These are phyloP conservation scores for Phlogophora meticulosa DNA, from an alignment of 2,888 invertebrate species.

Conservation along the genomic window DNA sequence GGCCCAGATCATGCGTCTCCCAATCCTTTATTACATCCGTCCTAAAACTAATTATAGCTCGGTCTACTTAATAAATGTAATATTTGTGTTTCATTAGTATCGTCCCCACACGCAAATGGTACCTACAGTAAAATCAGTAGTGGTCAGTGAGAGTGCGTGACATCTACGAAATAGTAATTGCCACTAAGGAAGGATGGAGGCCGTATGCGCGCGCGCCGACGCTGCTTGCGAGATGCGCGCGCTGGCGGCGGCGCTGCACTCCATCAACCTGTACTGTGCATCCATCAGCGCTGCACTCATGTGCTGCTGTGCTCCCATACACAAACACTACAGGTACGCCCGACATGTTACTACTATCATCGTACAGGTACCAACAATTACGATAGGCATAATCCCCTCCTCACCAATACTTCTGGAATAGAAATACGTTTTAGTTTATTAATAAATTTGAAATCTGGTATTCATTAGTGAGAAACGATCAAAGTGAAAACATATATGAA, in stretches of 20 bases:
- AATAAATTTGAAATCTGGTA: constrained; percentile 14
- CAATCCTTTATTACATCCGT: neutral
- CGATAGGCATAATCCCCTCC: constrained; percentile 2
- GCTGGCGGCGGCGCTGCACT: constrained; percentile 83
- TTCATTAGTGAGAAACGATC: constrained; percentile 7
- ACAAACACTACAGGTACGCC: constrained; percentile 75
- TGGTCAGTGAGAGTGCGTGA: constrained; percentile 53
- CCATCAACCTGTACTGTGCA: constrained; percentile 86
- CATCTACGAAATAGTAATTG: constrained; percentile 15
- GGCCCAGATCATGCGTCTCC: neutral
- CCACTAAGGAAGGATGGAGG: constrained; percentile 79
- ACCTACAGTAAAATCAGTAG: constrained; percentile 25
- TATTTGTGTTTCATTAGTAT: constrained; percentile 42
- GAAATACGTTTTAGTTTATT: constrained; percentile 17
- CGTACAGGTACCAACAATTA: neutral
- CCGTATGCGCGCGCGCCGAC: constrained; percentile 79
- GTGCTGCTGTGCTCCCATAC: constrained; percentile 81
- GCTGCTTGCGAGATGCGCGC: constrained; percentile 79
- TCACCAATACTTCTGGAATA: neutral
- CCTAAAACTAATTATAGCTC: neutral
- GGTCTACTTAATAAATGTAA: constrained; percentile 9
- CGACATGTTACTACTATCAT: neutral
- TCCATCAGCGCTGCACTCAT: constrained; percentile 83
- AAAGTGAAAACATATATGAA: constrained; percentile 16
- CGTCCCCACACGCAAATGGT: constrained; percentile 40